Conservation (phyloP, 2,113 vertebrate genomes). For the Laticauda laticaudata region DNA sequence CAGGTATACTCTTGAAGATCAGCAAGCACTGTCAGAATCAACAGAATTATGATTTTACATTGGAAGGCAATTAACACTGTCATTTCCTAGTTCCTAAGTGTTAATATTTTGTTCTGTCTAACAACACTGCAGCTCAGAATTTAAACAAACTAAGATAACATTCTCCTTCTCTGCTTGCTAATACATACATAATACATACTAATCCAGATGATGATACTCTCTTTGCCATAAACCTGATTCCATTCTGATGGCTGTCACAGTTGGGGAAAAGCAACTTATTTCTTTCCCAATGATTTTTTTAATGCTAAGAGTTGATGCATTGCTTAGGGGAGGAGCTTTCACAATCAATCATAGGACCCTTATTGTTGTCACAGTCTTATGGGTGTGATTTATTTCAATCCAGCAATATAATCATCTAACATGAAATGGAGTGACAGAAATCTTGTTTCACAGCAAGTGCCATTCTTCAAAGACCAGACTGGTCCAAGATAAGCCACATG, state of each 20-base stretch:
- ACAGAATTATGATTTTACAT: constrained; percentile 17
- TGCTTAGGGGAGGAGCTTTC: not conserved
- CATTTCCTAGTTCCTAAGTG: not conserved
- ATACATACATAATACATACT: constrained; percentile 6
- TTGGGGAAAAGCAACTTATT: not conserved
- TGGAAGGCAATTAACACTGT: constrained; percentile 26
- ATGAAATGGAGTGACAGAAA: not conserved
- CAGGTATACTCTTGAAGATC: not conserved
- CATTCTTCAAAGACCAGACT: not conserved
- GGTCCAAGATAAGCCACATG: no score
- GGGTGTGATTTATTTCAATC: not conserved
- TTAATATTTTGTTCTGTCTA: constrained; percentile 30
- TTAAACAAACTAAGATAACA: constrained; percentile 20
- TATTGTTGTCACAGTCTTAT: not conserved
- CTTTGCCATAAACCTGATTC: not conserved
- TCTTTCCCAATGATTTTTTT: not conserved
- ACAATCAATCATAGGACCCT: not conserved
- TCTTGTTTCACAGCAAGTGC: not conserved
- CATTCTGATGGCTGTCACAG: not conserved
- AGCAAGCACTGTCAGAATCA: not conserved
- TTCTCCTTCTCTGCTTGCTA: not conserved
- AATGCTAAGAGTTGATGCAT: not conserved
- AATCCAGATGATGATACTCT: not conserved
- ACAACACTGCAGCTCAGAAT: constrained; percentile 7
- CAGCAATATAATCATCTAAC: not conserved